Base-by-base conservation (phyloP, 1,140 invertebrate species). In the Protaetia brevitarsis region DNA sequence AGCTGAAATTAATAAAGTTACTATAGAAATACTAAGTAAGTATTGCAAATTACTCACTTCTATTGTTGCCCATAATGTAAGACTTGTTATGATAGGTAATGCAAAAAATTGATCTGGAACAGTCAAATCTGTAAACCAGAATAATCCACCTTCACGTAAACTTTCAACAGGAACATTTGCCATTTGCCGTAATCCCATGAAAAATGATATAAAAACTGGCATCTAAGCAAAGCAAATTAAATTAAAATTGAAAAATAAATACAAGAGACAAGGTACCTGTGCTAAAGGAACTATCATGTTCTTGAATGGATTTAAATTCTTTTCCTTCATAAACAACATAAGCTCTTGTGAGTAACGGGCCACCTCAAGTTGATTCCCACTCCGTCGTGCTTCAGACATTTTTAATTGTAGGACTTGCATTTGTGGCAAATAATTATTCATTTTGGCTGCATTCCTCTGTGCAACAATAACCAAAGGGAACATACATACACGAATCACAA, bases 41-140 rank as follows among this genome's bases (percentile, higher is more conserved):
- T 45, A 28, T 45, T 10, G 7, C 7, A 16, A 19, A 16, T 26
- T n/a, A n/a, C 72, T 73, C 78, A 89, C 86, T 81, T 96, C 90
- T 51, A 98, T 86, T 6, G 93, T 96, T 2, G 88, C 70, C 70
- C 82, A 87, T 66, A 98, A 77, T 3, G 95, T 96, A 0, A 82
- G 72, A 78, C 88, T 87, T 1, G 95, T 97, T 41, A 96, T 80
- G 0, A 96, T 1, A 2, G 97, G 97, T 63, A 99, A 79, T 16
- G 93, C 66, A 74, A 90, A 98, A 78, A 86, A 95, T 8, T 95
- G 95, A 84, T 99, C 97, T 26, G 89, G 80, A 6, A 94, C 70
- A 3, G 94, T 96, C 10, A 99, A 84, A 85, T 99, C 94, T 0
- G 84, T 83, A 77, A 99, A 96, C 97, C 97, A 99, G 60, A 83